These are phyloP conservation scores for Psettodes erumei DNA, from an alignment of 2,113 vertebrate genomes.

Conservation along the genomic window DNA sequence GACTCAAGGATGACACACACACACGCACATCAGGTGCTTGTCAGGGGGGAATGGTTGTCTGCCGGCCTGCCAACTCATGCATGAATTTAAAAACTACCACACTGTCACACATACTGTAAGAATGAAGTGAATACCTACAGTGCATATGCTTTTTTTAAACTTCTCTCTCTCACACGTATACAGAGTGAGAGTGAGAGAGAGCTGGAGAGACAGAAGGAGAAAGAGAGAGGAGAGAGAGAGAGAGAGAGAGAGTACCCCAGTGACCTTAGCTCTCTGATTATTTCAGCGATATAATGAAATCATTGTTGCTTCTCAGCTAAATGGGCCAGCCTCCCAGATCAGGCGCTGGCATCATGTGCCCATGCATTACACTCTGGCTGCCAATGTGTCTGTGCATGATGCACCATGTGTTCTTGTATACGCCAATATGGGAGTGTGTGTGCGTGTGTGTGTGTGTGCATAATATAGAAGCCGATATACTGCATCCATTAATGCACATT, in stretches of 20 bases:
- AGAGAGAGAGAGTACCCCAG: neutral
- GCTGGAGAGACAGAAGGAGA: too few relatives aligned
- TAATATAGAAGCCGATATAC: slow-evolving; percentile 23
- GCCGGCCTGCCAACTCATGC: slow-evolving; percentile 26
- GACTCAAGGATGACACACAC: slow-evolving; percentile 1
- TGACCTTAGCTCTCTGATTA: slow-evolving; percentile 54
- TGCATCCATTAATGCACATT: slow-evolving; percentile 20
- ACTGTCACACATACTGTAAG: slow-evolving; percentile 13
- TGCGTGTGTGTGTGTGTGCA: neutral
- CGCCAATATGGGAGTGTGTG: neutral
- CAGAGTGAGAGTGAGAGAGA: too few relatives aligned
- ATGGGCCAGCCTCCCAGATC: slow-evolving; percentile 59
- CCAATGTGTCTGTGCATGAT: slow-evolving; percentile 56
- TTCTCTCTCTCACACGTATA: neutral
- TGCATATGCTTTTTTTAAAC: neutral
- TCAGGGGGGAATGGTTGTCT: slow-evolving; percentile 3
- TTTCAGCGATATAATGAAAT: slow-evolving; percentile 73
- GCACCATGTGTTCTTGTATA: slow-evolving; percentile 43
- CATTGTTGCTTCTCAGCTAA: slow-evolving; percentile 72
- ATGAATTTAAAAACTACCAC: slow-evolving; percentile 12
- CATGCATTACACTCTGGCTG: slow-evolving; percentile 54
- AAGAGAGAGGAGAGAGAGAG: too few relatives aligned
- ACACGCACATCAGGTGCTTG: slow-evolving; percentile 6
- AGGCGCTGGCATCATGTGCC: slow-evolving; percentile 67
- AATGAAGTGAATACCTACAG: neutral